A percentile compares a stretch with the other conserved stretches of the same genome.
Conservation (phyloP, 2,113 vertebrate species). For the Alexandromys fortis region DNA sequence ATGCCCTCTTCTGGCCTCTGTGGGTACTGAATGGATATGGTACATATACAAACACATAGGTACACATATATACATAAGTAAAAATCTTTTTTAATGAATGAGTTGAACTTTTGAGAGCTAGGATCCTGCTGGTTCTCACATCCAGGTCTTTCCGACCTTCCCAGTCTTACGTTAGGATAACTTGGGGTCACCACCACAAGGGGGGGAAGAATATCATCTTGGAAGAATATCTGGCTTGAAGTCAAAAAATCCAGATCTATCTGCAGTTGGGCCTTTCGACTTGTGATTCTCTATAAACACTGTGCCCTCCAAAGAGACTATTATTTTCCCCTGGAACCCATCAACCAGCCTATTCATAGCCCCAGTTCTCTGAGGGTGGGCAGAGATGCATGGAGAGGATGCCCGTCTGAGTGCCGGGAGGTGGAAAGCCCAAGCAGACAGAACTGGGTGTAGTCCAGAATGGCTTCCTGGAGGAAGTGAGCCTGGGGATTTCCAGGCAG, state of each 20-base stretch:
- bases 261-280: neutral
- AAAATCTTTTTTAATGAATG: neutral
- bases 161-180: neutral
- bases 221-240: neutral
- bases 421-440: neutral
- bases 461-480: slow-evolving; percentile 62
- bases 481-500: slow-evolving; percentile 59
- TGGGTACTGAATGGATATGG: neutral
- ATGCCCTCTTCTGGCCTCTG: neutral
- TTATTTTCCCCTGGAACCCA: neutral
- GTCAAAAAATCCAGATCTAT: neutral
- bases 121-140: neutral
- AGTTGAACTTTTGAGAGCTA: neutral
- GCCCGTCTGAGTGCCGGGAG: neutral
- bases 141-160: neutral
- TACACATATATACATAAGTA: neutral
- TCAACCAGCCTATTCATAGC: neutral
- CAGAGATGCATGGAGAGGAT: neutral
- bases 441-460: slow-evolving; percentile 25
- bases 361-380: neutral
- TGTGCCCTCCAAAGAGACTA: neutral
- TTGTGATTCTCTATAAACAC: neutral
- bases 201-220: neutral
- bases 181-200: neutral
- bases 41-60: neutral